Base-by-base conservation (phyloP, 2,888 invertebrate genomes). In the Himalopsyche japonica region DNA sequence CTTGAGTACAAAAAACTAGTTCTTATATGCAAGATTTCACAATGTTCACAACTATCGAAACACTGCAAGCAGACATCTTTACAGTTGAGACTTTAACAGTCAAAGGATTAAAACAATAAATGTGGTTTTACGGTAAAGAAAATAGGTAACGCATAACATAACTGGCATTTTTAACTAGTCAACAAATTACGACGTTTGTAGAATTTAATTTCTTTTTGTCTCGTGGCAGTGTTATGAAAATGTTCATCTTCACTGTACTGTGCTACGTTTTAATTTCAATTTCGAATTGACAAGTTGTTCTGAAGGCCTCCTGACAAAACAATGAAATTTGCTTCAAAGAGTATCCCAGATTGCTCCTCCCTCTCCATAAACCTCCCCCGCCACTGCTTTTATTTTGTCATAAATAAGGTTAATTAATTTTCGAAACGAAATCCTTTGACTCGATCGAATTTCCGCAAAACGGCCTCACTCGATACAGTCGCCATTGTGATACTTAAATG, bases 321-420 rank as follows among this genome's bases (percentile, higher is more conserved):
- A 79, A 79, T 79, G 79, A 79, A 79, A 47, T 79, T 79, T 49
- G 77, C 37, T 77, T 43, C 77, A 77, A 70, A 70, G 70, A 37
- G 43, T 77, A 77, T 24, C 24, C 77, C 77, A 77, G 37, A 77
- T 77, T 77, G 37, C 27, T 27, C 8, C 70, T 30, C 70, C 70
- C 70, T 27, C 27, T 70, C 70, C 12, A 5, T 0, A 27, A 70
- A 15, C 70, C 20, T 70, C 12, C 70, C 27, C 20, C 34, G 77
- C 34, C n/a, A 10, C 77, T 20, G 77, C 27, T 37, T 79, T 79
- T 47, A 79, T 79, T 79, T 79, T 79, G 47, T 79, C 79, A 48
- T 47, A 79, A 79, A 79, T 79, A 79, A 79, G 79, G 79, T 79
- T 79, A 79, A 79, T 79, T 79, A 79, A 48, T 79, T 79, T 79